Evolutionary conservation across 2,888 invertebrate species (phyloP), one percentile per base, ranked within the genome.

Genomic region (Camptogramma bilineatum): DNA sequence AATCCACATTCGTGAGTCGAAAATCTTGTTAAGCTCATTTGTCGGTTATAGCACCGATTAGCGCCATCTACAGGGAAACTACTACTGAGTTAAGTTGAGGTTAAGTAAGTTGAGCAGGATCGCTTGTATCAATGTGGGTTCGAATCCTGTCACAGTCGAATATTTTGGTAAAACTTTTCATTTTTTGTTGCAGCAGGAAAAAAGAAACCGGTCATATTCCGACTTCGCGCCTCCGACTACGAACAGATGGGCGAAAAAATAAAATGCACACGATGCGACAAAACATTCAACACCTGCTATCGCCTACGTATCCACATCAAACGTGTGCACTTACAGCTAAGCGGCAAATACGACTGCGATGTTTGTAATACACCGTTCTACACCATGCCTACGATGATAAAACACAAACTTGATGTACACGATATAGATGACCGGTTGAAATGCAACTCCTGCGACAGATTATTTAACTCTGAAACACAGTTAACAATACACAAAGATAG

Each of bases 401-500:
- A 18, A 18, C 68, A 68, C 72, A 0, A 78, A 73, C 18, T 68
- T 75, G 34, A 73, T 0, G 73, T 76, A 28, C 83, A 83, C 13
- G 72, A 2, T 73, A 79, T 70, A 61, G 73, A 46, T 68, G 74
- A 62, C 50, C 62, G 50, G 65, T 73, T 70, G 13, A 72, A 73
- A 39, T 81, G 79, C 18, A 69, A 73, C 44, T 61, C 72, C 0
- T 76, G 76, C 16, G 67, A 62, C 4, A 73, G 69, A 9, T 52
- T 48, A 8, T 76, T 74, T 21, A 64, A 66, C n/a, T 46, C 60
- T 31, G 70, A 64, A 31, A 62, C 8, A 0, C 19, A 34, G n/a
- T 16, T 63, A 0, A 48, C 17, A 0, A 47, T 18, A 0, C 70
- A 70, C n/a, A 57, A 18, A 18, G 52, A 61, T 1, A 52, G 24